Percentiles rank a stretch among this genome's conserved stretches.
These are phyloP conservation scores for Oscarella lobularis DNA, from an alignment of 37 sponge, comb jelly and placozoan genomes.

Conservation along the genomic window DNA sequence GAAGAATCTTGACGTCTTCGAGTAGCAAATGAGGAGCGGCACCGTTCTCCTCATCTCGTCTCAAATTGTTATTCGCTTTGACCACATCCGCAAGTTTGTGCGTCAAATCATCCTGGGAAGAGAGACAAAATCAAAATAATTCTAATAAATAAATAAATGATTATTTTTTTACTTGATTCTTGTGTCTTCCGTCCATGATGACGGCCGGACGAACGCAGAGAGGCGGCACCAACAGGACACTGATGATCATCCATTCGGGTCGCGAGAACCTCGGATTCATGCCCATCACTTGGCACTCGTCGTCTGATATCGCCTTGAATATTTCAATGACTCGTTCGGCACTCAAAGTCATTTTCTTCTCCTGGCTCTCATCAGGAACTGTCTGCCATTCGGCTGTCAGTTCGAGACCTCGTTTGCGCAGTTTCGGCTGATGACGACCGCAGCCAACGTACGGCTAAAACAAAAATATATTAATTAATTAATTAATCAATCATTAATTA, in stretches of 20 bases:
- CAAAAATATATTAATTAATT: neutral
- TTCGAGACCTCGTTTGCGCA: conserved; percentile 68
- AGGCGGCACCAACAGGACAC: conserved; percentile 90
- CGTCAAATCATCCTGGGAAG: conserved; percentile 86
- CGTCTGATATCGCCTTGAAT: conserved; percentile 90
- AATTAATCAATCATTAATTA: neutral
- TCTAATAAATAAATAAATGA: neutral
- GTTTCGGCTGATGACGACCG: conserved; percentile 81
- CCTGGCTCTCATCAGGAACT: conserved; percentile 86
- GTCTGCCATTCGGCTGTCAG: conserved; percentile 88
- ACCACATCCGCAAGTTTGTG: conserved; percentile 97
- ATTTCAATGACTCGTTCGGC: conserved; percentile 89
- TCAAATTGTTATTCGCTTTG: conserved; percentile 90
- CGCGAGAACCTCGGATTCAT: conserved; percentile 79
- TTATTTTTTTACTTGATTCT: neutral
- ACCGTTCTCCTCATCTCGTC: conserved; percentile 93
- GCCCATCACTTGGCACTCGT: conserved; percentile 77
- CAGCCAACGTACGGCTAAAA: conserved; percentile 70
- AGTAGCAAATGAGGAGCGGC: conserved; percentile 91
- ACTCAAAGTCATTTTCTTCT: conserved; percentile 77
- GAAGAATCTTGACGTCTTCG: conserved; percentile 94
- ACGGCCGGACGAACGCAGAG: conserved; percentile 92
- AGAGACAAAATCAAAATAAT: neutral
- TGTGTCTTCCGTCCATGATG: conserved; percentile 54
- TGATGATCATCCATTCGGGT: conserved; percentile 96